Conservation (phyloP, 2,888 invertebrate genomes). For the Notodonta ziczac region DNA sequence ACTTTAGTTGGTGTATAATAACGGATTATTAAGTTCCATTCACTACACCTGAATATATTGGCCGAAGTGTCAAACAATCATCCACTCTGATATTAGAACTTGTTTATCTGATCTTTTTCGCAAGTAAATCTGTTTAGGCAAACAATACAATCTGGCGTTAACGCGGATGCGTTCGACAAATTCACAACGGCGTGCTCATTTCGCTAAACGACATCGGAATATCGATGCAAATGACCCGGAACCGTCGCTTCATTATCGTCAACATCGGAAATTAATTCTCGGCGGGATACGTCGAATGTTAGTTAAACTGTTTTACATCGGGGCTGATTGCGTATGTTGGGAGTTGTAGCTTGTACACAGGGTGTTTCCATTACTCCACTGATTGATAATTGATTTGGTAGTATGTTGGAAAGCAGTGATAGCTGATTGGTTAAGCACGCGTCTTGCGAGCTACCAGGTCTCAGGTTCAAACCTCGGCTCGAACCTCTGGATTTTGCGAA, state of each 20-base stretch:
- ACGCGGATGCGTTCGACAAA: conserved; percentile 49
- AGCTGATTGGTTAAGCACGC: no score
- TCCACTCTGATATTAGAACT: no score
- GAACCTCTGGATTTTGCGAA: no score
- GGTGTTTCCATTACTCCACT: conserved; percentile 7
- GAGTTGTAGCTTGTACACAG: neutral
- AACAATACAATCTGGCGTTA: neutral
- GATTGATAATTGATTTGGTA: neutral
- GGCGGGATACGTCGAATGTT: conserved; percentile 47
- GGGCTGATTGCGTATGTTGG: conserved; percentile 43
- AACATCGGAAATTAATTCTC: conserved; percentile 73
- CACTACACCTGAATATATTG: no score
- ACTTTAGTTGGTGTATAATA: no score
- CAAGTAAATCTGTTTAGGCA: no score
- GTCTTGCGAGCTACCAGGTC: no score
- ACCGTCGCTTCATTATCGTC: conserved; percentile 65
- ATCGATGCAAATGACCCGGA: conserved; percentile 63
- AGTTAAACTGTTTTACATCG: conserved; percentile 57
- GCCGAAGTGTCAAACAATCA: no score
- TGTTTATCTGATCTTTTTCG: no score
- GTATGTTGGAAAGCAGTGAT: no score
- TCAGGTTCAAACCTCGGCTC: no score
- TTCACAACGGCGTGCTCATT: conserved; percentile 58
- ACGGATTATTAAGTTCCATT: no score
- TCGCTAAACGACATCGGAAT: conserved; percentile 59